Percentiles rank a stretch among this genome's conserved stretches.
These are phyloP conservation scores for Penaeus monodon DNA, from an alignment of 2,888 invertebrate species.

Conservation along the genomic window DNA sequence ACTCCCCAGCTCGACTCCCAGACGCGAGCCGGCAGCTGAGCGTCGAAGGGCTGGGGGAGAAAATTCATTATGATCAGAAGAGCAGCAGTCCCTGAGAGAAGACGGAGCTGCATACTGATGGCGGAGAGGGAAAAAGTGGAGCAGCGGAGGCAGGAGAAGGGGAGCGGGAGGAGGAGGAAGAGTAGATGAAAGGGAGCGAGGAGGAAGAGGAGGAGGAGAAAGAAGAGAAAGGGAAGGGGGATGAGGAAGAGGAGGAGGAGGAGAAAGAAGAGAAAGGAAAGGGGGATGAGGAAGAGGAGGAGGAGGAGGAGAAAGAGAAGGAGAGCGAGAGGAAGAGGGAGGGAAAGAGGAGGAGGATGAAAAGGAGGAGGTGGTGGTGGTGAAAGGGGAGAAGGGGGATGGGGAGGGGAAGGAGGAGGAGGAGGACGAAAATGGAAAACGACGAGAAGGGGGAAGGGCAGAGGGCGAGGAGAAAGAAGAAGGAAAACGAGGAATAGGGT, in stretches of 20 bases:
- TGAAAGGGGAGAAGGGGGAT: not conserved
- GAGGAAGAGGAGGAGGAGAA: not conserved
- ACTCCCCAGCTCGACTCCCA: slow-evolving; percentile 17
- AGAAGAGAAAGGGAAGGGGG: not conserved
- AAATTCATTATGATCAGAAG: slow-evolving; percentile 58
- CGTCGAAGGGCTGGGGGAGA: slow-evolving; percentile 42
- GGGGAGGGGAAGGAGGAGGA: too few relatives aligned
- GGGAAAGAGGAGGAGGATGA: not conserved
- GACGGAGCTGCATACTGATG: slow-evolving; percentile 47
- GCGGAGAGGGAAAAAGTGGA: not conserved
- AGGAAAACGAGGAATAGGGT: too few relatives aligned
- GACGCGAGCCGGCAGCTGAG: slow-evolving; percentile 17
- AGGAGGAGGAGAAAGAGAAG: not conserved
- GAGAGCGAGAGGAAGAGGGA: not conserved
- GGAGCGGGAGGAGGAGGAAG: not conserved
- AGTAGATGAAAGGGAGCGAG: not conserved
- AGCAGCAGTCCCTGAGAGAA: slow-evolving; percentile 52
- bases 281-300: too few relatives aligned
- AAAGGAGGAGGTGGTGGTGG: not conserved
- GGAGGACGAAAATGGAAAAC: too few relatives aligned
- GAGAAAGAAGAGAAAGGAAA: too few relatives aligned
- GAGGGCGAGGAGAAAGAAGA: too few relatives aligned
- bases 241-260: not conserved
- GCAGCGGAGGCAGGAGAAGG: too few relatives aligned
- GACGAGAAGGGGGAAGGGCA: too few relatives aligned